Conservation (phyloP, 1,140 invertebrate species). For the Harlomillsia oculata region DNA sequence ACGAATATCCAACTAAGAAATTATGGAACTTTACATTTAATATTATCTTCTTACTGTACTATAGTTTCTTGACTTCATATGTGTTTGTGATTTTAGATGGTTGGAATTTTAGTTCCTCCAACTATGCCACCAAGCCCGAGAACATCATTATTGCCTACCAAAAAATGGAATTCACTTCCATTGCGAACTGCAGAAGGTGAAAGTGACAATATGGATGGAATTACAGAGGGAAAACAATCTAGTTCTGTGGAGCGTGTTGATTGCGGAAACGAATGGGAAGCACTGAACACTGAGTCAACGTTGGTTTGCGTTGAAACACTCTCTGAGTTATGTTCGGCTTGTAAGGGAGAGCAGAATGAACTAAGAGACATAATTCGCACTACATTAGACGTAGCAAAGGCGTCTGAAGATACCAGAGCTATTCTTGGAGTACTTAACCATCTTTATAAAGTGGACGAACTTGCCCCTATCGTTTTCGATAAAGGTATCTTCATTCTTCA, state of each 20-base stretch:
- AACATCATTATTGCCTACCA: slow-evolving; percentile 32
- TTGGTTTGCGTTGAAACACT: slow-evolving; percentile 32
- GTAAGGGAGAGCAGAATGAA: slow-evolving; percentile 35
- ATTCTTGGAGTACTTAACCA: slow-evolving; percentile 32
- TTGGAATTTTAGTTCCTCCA: slow-evolving; percentile 32
- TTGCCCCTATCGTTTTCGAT: slow-evolving; percentile 33
- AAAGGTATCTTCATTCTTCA: slow-evolving; percentile 18
- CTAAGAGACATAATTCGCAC: slow-evolving; percentile 34
- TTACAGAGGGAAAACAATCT: slow-evolving; percentile 10
- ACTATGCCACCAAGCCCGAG: slow-evolving; percentile 34
- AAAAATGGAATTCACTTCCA: slow-evolving; percentile 36
- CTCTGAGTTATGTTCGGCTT: slow-evolving; percentile 23
- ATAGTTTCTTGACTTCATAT: no score
- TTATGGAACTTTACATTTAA: no score
- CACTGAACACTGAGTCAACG: slow-evolving; percentile 30
- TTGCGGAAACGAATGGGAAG: slow-evolving; percentile 22
- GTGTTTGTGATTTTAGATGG: slow-evolving; percentile 25
- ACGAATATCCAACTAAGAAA: no score
- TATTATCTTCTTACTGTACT: no score
- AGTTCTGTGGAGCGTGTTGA: slow-evolving; percentile 8
- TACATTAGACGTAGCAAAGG: slow-evolving; percentile 33
- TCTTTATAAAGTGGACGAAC: slow-evolving; percentile 29
- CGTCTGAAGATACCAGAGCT: slow-evolving; percentile 32
- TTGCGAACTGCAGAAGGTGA: slow-evolving; percentile 26
- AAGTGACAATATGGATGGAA: slow-evolving; percentile 9